A percentile compares a stretch with the other conserved stretches of the same genome.
These are phyloP conservation scores for Drosophila obscura DNA, from an alignment of 1,140 invertebrate genomes.

Conservation along the genomic window DNA sequence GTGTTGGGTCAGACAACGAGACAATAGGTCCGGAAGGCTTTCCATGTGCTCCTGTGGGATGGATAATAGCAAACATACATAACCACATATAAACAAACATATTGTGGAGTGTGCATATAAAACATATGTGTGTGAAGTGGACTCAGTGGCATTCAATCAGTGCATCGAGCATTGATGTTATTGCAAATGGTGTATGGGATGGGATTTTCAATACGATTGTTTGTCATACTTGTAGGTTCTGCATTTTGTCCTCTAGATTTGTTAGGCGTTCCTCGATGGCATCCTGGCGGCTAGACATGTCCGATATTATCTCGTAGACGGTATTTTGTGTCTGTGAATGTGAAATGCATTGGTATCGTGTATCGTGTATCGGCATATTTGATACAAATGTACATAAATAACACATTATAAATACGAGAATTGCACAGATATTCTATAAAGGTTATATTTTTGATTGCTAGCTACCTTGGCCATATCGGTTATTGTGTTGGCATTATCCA, in stretches of 20 bases:
- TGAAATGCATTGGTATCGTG: no score
- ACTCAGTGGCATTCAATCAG: no score
- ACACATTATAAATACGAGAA: not conserved
- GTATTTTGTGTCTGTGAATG: slow-evolving; percentile 95
- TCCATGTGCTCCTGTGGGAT: slow-evolving; percentile 86
- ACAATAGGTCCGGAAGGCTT: slow-evolving; percentile 91
- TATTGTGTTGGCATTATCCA: slow-evolving; percentile 99
- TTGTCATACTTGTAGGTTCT: slow-evolving; percentile 87
- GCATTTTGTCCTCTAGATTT: slow-evolving; percentile 94
- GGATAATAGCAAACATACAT: no score
- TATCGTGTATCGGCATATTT: not conserved
- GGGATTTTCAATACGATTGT: not conserved
- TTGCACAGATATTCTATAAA: slow-evolving; percentile 1
- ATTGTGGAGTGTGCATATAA: no score
- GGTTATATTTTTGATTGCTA: slow-evolving; percentile 23
- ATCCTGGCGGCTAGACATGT: slow-evolving; percentile 96
- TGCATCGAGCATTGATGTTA: no score
- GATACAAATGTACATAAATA: not conserved
- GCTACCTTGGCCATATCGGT: slow-evolving; percentile 99
- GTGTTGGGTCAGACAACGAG: slow-evolving; percentile 89
- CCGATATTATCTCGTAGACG: slow-evolving; percentile 98
- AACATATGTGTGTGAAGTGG: not conserved
- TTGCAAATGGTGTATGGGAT: not conserved
- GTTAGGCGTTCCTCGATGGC: slow-evolving; percentile 94
- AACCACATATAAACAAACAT: no score